Evolutionary conservation across 1,140 invertebrate species (phyloP).

Genomic region (Yoshiicerus persimilis): DNA sequence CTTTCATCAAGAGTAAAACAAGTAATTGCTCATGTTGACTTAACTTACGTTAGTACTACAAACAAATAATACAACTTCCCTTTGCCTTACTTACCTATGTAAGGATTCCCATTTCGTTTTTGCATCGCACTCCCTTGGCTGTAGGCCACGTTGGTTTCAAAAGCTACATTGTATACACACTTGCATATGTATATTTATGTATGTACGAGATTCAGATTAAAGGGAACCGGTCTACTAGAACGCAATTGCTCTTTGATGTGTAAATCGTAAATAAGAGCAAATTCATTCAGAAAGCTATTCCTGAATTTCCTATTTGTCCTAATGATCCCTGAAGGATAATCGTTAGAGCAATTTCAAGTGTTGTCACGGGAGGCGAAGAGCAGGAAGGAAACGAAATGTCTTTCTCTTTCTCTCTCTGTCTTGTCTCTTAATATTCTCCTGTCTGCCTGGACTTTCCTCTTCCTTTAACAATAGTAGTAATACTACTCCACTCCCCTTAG

Average conservation of each 20-base stretch:
- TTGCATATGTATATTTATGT: neutral
- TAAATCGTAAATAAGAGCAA: constrained; percentile 6
- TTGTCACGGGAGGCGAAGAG: neutral
- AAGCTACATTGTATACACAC: neutral
- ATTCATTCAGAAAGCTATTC: neutral
- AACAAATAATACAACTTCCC: no score
- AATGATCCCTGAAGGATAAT: constrained; percentile 9
- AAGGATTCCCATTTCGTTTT: neutral
- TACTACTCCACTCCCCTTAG: no score
- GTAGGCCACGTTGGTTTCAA: neutral
- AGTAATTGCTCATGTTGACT: neutral
- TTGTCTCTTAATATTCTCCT: neutral
- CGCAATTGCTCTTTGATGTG: neutral
- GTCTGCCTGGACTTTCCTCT: neutral
- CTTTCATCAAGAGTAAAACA: neutral
- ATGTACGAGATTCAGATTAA: neutral
- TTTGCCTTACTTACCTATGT: no score
- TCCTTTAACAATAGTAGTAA: neutral
- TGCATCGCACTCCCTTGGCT: neutral
- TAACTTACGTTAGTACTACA: neutral
- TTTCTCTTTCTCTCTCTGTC: neutral
- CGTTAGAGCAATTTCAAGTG: constrained; percentile 1
- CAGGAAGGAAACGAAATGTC: constrained; percentile 8
- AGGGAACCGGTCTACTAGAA: neutral
- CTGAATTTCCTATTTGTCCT: constrained; percentile 12